Conservation (phyloP, 2,888 invertebrate species). For the Chymomyza amoena region DNA sequence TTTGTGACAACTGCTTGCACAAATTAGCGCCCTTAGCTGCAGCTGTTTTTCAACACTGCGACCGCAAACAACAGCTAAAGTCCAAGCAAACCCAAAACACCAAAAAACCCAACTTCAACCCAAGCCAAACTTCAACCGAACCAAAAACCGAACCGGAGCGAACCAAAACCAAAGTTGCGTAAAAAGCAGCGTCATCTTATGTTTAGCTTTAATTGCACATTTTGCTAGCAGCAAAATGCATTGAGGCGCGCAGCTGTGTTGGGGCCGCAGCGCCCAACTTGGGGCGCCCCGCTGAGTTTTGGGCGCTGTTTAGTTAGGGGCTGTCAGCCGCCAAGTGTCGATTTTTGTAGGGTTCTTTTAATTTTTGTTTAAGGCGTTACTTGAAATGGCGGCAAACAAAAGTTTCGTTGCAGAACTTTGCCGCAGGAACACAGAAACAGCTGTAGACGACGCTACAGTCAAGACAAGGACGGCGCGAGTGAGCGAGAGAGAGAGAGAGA, state of each 20-base stretch:
- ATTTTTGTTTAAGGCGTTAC: conserved; percentile 24
- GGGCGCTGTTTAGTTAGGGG: too few species aligned
- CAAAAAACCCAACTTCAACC: neutral
- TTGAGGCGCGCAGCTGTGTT: neutral
- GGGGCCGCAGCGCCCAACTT: neutral
- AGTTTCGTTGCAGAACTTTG: conserved; percentile 34
- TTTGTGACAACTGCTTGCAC: neutral
- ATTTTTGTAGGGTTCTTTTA: conserved; percentile 48
- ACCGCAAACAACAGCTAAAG: conserved; percentile 18
- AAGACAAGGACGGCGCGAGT: neutral
- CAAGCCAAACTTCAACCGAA: conserved; percentile 47
- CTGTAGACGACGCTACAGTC: neutral
- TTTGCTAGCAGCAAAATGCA: conserved; percentile 9
- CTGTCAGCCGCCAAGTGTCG: conserved; percentile 35
- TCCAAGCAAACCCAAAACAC: neutral
- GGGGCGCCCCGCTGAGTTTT: too few species aligned
- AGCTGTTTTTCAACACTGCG: neutral
- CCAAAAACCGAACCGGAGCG: conserved; percentile 19
- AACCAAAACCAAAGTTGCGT: neutral
- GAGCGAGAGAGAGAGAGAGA: neutral
- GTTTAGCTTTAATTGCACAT: conserved; percentile 57
- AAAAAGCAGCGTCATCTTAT: conserved; percentile 33
- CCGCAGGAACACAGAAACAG: too few species aligned
- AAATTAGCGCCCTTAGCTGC: neutral
- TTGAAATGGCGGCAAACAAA: conserved; percentile 30